Conservation (phyloP, 2,113 vertebrate species). For the Aspidoscelis tigris region DNA sequence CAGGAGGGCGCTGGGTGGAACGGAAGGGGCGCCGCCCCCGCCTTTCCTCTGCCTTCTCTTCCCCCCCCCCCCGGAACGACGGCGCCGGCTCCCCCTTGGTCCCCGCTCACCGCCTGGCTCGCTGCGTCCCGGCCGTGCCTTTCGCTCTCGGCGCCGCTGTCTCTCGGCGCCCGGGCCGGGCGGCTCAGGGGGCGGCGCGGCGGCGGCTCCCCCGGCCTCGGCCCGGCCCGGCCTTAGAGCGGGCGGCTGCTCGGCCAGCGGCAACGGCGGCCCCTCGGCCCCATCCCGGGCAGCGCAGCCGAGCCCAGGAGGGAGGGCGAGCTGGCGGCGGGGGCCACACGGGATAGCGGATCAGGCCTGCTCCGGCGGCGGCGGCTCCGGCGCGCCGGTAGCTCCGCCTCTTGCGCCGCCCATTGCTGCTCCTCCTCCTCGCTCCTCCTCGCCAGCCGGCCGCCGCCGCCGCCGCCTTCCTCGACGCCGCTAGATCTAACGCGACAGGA, state of each 20-base stretch:
- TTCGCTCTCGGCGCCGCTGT: not conserved
- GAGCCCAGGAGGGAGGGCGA: not conserved
- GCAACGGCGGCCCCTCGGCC: slow-evolving; percentile 9
- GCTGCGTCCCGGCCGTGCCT: not conserved
- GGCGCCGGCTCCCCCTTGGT: not conserved
- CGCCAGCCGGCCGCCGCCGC: not conserved
- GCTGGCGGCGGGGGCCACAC: not conserved
- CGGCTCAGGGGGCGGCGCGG: not conserved
- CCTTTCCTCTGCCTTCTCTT: too few relatives aligned
- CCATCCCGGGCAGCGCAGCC: not conserved
- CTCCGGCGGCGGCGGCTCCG: rapidly evolving
- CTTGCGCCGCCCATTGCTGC: not conserved
- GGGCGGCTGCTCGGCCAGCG: not conserved
- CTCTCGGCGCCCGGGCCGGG: slow-evolving; percentile 25
- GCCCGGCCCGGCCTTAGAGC: not conserved
- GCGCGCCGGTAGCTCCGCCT: slow-evolving; percentile 6
- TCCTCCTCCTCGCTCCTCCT: not conserved
- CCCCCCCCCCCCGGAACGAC: not conserved
- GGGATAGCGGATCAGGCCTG: not conserved
- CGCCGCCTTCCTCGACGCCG: not conserved
- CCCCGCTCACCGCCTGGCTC: not conserved
- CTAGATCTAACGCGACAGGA: not conserved
- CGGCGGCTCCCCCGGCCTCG: not conserved
- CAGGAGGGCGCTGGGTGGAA: not conserved
- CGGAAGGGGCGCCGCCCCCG: not conserved